Evolutionary conservation across 2,797 vertebrate genomes (phyloP).

Genomic region (Pseudotriccus pelzelni): DNA sequence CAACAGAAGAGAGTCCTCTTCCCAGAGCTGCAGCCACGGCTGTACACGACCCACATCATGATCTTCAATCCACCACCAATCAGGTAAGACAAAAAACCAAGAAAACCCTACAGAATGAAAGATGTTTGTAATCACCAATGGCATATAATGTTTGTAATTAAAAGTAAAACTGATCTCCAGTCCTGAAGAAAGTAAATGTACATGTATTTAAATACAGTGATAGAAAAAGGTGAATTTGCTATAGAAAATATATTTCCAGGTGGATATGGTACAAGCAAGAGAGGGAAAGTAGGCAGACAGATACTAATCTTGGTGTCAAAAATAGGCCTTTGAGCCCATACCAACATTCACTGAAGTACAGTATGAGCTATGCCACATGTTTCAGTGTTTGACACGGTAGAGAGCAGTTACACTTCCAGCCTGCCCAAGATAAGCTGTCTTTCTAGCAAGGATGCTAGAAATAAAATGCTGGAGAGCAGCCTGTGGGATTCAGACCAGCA

Average conservation of each 20-base stretch:
- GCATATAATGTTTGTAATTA: background rate
- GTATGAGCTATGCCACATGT: background rate
- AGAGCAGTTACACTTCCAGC: background rate
- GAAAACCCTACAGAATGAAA: background rate
- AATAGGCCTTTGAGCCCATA: background rate
- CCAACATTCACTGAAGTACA: background rate
- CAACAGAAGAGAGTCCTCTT: background rate
- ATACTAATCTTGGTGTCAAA: background rate
- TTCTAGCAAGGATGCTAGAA: slow-evolving; percentile 2
- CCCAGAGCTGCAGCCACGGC: background rate
- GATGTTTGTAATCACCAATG: background rate
- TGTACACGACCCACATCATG: background rate
- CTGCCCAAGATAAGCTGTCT: background rate
- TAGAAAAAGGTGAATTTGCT: background rate
- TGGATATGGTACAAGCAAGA: background rate
- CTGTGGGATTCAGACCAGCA: slow-evolving; percentile 3
- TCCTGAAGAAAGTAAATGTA: background rate
- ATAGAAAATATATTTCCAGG: background rate
- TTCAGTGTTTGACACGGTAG: background rate
- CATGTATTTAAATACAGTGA: background rate
- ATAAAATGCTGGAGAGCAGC: background rate
- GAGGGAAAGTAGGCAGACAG: background rate
- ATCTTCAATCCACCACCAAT: background rate
- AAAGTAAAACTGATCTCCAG: background rate
- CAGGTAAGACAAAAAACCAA: background rate